Evolutionary conservation across 2,797 vertebrate species (phyloP), one percentile per base, ranked within the genome.

Genomic region (Spondyliosoma cantharus): DNA sequence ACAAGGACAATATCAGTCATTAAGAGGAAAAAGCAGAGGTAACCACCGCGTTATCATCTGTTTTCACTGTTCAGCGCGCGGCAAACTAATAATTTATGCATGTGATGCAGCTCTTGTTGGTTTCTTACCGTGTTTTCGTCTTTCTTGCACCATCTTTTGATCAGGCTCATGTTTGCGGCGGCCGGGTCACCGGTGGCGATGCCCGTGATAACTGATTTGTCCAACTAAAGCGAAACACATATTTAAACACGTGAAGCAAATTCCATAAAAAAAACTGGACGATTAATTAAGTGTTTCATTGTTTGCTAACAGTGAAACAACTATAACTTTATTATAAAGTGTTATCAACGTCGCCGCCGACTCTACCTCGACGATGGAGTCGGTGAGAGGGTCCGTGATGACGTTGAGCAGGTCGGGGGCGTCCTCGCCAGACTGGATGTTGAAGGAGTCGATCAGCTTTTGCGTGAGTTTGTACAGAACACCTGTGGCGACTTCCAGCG

Each of bases 381-480:
- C 92, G 14, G 98, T 99, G 58, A 99, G 95, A 0, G 97, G 97
- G 69, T 98, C 95, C 0, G 98, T 99, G 93, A 99, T 99, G 86
- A 98, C 97, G 76, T 98, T 99, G 29, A 99, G 95, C 83, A 99
- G 91, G 49, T 97, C 96, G 0, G 98, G 98, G 61, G 97, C 96
- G 4, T 98, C 78, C 0, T 99, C 97, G 20, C 98, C 98, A 0
- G 85, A 92, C 91, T 97, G 76, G 78, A 99, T 94, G n/a, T 95
- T 81, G 89, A 99, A 99, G 14, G 95, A 95, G 0, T 96, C 54
- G 22, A 99, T 96, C 46, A 98, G 66, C 3, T 91, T 78, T 1
- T 76, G 73, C 50, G 97, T 98, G 83, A 99, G 92, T 66, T 90
- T 90, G 89, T 91, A 97, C 61, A 99, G 93, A 82, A 96, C 97